Conservation (phyloP, 2,797 vertebrate species). For the Mus caroli region DNA sequence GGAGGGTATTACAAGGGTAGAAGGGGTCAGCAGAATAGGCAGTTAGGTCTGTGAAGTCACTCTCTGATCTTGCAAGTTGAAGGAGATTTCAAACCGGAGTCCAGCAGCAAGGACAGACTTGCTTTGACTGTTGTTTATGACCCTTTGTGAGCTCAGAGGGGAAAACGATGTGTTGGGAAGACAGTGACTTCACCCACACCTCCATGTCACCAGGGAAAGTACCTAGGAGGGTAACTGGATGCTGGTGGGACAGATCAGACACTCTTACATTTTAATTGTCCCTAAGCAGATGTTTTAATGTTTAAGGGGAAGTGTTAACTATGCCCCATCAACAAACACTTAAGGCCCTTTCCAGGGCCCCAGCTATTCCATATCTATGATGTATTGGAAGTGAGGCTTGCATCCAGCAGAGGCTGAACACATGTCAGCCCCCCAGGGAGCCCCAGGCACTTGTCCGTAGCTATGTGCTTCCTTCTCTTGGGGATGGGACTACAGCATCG, state of each 20-base stretch:
- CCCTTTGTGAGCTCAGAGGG: not conserved
- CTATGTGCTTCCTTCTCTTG: too few species aligned
- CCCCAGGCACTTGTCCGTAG: not conserved
- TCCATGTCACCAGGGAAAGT: not conserved
- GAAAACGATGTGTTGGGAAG: not conserved
- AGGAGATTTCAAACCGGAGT: not conserved
- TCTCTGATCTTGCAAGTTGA: not conserved
- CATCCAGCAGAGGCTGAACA: accelerated
- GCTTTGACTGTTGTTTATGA: not conserved
- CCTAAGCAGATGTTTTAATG: not conserved
- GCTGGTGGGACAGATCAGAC: accelerated
- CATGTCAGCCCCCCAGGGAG: accelerated
- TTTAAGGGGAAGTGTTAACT: not conserved
- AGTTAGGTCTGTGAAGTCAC: accelerated
- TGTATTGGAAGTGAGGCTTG: accelerated
- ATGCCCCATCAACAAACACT: not conserved
- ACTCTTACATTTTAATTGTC: not conserved
- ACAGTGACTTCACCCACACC: not conserved
- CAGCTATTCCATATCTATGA: accelerated
- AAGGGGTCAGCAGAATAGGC: not conserved
- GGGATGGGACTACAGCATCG: not conserved
- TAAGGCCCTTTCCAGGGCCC: accelerated
- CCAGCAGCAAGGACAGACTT: not conserved
- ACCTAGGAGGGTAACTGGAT: not conserved
- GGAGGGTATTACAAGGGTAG: too few species aligned